Evolutionary conservation across 2,797 vertebrate genomes (phyloP).

Genomic region (Chelonia mydas): DNA sequence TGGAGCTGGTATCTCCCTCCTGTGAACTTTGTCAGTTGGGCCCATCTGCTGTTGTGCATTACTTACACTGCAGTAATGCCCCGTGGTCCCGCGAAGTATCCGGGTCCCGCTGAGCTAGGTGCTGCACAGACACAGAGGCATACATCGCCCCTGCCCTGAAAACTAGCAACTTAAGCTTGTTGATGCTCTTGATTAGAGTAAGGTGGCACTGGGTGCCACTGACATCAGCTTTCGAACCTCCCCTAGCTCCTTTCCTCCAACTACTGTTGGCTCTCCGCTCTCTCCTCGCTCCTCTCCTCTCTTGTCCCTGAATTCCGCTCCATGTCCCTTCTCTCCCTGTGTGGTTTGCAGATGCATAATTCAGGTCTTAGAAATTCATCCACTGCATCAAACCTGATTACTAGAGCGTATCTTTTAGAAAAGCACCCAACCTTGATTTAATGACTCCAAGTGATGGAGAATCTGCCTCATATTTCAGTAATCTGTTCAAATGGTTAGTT

Average conservation of each 20-base stretch:
- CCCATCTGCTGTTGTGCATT: neutral
- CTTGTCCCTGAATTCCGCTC: neutral
- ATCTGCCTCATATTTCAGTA: neutral
- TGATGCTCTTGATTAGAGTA: neutral
- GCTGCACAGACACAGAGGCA: neutral
- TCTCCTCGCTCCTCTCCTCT: neutral
- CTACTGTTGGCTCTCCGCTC: neutral
- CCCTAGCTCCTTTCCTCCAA: neutral
- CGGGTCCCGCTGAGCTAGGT: neutral
- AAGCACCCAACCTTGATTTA: neutral
- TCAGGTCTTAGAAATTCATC: neutral
- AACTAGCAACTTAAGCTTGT: neutral
- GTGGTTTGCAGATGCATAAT: neutral
- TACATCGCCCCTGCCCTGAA: no score
- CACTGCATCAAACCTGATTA: neutral
- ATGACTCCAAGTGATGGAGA: neutral
- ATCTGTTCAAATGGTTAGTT: neutral
- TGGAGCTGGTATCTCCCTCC: neutral
- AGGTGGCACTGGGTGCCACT: no score
- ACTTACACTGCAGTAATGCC: neutral
- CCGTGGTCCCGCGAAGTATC: neutral
- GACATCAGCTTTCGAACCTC: neutral
- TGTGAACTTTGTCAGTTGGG: neutral
- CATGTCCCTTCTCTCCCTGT: neutral
- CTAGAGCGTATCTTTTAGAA: neutral